Evolutionary conservation across 2,113 vertebrate genomes (phyloP).

Genomic region (Hemicordylus capensis): DNA sequence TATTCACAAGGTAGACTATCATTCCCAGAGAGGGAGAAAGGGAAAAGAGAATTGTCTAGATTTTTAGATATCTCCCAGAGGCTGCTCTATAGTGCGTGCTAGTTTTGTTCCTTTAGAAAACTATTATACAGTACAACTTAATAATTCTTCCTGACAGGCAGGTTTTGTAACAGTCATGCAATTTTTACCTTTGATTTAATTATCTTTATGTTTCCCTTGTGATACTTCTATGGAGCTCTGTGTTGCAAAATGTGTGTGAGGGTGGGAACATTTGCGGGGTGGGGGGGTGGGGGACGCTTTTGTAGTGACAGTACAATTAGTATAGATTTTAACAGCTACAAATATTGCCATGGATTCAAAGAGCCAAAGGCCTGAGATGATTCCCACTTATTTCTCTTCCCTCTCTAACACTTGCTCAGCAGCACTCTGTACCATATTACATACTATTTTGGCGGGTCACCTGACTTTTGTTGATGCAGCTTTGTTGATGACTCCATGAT

Average conservation of each 20-base stretch:
- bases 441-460: background rate
- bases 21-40: background rate
- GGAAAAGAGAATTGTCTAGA: background rate
- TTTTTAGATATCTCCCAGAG: background rate
- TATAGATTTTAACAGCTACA: background rate
- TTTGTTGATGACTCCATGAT: too few relatives aligned
- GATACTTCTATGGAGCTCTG: background rate
- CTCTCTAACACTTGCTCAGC: too few relatives aligned
- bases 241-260: conserved; percentile 14
- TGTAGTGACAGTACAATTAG: background rate
- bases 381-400: too few relatives aligned
- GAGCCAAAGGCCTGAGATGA: too few relatives aligned
- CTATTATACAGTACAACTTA: background rate
- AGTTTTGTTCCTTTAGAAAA: background rate
- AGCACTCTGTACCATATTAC: background rate
- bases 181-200: conserved; percentile 4
- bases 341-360: background rate
- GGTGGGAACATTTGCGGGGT: background rate
- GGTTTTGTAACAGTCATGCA: background rate
- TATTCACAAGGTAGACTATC: conserved; percentile 23
- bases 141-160: background rate
- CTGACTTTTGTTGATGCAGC: background rate
- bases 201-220: conserved; percentile 6
- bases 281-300: too few relatives aligned
- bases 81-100: background rate